Evolutionary conservation across 2,888 invertebrate species (phyloP), one percentile per base, ranked within the genome.

Genomic region (Tipula confusa): DNA sequence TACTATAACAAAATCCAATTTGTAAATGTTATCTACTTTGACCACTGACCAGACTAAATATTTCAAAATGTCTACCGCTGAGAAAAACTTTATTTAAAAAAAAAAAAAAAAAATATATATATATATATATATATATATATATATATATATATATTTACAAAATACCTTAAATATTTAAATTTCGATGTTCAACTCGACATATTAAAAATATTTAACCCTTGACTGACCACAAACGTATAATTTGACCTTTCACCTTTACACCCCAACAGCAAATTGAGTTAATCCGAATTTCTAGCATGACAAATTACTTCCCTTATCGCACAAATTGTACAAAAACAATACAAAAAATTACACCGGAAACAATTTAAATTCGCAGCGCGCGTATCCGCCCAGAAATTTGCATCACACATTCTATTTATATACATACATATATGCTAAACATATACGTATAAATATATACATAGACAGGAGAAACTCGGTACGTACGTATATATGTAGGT

Each of bases 321-420:
- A 11, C 33, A 43, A 43, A 13, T 64, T 64, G 1, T 33, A 33
- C 9, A n/a, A 31, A 5, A 31, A 31, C 31, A 7, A 38, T 11
- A 38, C 18, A 9, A 24, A 64, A 64, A 18, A 24, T 24, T 64
- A 24, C 64, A 64, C 64, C 64, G 64, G 64, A 64, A 24, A 24
- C 3, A 64, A 24, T 64, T 64, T 24, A 24, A 9, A 9, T 24
- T 24, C 3, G 24, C n/a, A 24, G 64, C 64, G 64, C 64, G 64
- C 64, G 64, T 64, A 64, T 64, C 64, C 64, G 64, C 64, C 64
- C 64, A 64, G 24, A 64, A 64, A 64, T 64, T 64, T 64, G 24
- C 64, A 64, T 64, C 5, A 18, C 64, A 24, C 24, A 24, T 64
- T 5, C 64, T 24, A 9, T 24, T 24, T 2, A 64, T 9, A 64